A percentile compares a stretch with the other conserved stretches of the same genome.
Conservation (phyloP, 2,888 invertebrate species). For the Ophonus ardosiacus region DNA sequence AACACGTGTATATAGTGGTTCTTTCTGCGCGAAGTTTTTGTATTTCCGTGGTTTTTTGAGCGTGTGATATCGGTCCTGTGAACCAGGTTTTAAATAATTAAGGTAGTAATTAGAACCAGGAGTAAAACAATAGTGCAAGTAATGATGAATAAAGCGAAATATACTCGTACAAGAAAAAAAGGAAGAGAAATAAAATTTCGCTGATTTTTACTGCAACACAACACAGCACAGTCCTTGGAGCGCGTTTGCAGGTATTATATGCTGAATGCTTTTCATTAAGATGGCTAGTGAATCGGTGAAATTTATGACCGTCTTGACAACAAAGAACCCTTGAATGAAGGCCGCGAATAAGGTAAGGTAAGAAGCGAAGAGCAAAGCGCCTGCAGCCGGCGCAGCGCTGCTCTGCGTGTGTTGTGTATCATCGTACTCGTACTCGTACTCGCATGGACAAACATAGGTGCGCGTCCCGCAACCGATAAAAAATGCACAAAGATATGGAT, state of each 20-base stretch:
- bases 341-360: conserved; percentile 7
- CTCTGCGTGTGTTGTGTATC: not conserved
- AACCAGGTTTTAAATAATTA: conserved; percentile 24
- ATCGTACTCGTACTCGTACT: not conserved
- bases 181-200: conserved; percentile 42
- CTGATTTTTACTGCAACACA: conserved; percentile 46
- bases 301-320: conserved; percentile 60
- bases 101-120: not conserved
- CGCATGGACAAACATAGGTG: conserved; percentile 46
- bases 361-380: conserved; percentile 18
- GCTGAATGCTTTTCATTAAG: conserved; percentile 58
- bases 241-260: conserved; percentile 51
- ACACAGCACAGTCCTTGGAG: conserved; percentile 51
- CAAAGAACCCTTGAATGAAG: conserved; percentile 62
- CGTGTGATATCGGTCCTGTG: conserved; percentile 1
- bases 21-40: not conserved
- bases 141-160: conserved; percentile 32
- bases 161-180: not conserved
- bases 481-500: conserved; percentile 60
- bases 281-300: conserved; percentile 58
- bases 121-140: conserved; percentile 23
- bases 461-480: conserved; percentile 45
- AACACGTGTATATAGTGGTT: too few relatives aligned
- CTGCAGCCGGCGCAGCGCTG: not conserved
- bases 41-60: not conserved